A percentile compares a stretch with the other conserved stretches of the same genome.
These are phyloP conservation scores for Leptinotarsa peninsularis DNA, from an alignment of 2,888 invertebrate genomes.

Conservation along the genomic window DNA sequence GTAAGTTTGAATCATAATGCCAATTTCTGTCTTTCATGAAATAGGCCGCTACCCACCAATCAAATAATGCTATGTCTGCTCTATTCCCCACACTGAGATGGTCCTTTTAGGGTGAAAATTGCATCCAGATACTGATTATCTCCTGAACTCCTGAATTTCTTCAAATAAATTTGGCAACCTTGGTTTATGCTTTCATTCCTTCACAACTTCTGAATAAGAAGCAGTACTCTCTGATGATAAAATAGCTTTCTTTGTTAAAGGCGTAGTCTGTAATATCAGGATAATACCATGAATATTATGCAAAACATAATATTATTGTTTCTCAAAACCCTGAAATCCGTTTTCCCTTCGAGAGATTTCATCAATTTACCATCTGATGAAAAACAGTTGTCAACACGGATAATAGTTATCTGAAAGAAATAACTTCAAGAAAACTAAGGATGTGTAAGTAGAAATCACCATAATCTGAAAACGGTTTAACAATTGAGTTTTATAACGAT, in stretches of 20 bases:
- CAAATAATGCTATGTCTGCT: no score
- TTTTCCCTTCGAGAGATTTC: constrained; percentile 24
- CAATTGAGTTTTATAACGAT: no score
- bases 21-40: no score
- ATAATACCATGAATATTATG: constrained; percentile 66
- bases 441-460: no score
- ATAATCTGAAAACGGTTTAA: no score
- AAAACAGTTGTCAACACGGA: background rate
- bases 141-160: background rate
- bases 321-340: constrained; percentile 65
- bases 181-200: background rate
- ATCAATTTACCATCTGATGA: constrained; percentile 41
- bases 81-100: no score
- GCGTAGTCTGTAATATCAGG: constrained; percentile 57
- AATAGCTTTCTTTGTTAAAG: constrained; percentile 59
- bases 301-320: constrained; percentile 67
- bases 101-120: no score
- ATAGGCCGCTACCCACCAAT: no score
- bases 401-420: background rate
- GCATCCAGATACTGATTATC: background rate
- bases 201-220: constrained; percentile 27
- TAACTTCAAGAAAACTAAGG: background rate
- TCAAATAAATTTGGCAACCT: background rate
- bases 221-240: constrained; percentile 45
- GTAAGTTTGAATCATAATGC: no score